Evolutionary conservation across 2,888 invertebrate genomes (phyloP).

Genomic region (Leptopilina drosophilae): DNA sequence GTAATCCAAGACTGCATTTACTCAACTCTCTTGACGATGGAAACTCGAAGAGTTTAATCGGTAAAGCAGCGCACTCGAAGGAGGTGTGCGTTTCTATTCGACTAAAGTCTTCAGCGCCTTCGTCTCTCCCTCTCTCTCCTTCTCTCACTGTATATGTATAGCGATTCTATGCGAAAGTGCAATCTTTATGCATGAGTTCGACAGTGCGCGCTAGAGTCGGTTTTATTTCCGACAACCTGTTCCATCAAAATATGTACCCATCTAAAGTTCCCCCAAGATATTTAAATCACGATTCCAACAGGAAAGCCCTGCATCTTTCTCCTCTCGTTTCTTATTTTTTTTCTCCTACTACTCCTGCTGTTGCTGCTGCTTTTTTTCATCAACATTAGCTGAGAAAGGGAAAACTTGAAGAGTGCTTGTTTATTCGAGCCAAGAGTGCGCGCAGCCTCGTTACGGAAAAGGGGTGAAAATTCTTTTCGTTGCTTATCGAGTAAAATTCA

Average conservation of each 20-base stretch:
- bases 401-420: constrained; percentile 54
- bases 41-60: constrained; percentile 55
- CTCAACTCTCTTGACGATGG: constrained; percentile 50
- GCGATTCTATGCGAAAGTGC: constrained; percentile 50
- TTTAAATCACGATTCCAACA: constrained; percentile 62
- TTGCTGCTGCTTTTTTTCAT: background rate
- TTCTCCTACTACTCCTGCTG: no score
- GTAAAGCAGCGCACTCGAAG: constrained; percentile 42
- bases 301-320: constrained; percentile 34
- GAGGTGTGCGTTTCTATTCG: constrained; percentile 36
- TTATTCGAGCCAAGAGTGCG: constrained; percentile 51
- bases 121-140: constrained; percentile 32
- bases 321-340: constrained; percentile 29
- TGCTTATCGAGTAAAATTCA: constrained; percentile 60
- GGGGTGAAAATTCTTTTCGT: constrained; percentile 55
- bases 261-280: constrained; percentile 59
- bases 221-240: constrained; percentile 65
- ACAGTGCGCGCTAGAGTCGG: constrained; percentile 49
- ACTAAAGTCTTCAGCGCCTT: constrained; percentile 47
- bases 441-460: constrained; percentile 47
- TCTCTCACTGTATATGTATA: no score
- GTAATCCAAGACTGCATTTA: constrained; percentile 54
- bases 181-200: constrained; percentile 65
- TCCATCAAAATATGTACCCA: constrained; percentile 57
- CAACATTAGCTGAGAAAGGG: constrained; percentile 37